Conservation (phyloP, 1,140 invertebrate species). For the Orchestia grillus region DNA sequence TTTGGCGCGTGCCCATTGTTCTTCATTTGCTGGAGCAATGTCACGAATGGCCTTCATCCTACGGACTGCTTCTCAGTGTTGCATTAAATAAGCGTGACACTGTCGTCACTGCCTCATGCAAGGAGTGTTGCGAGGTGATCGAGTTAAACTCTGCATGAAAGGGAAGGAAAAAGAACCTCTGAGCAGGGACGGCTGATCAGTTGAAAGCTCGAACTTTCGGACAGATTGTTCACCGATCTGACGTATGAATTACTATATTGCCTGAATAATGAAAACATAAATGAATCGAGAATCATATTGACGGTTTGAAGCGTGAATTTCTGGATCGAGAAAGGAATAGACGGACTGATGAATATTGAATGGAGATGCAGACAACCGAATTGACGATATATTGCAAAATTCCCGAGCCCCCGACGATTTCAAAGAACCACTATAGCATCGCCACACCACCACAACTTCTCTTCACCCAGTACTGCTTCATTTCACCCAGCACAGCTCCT, state of each 20-base stretch:
- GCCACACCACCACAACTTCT: no score
- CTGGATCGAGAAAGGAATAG: neutral
- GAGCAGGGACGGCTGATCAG: no score
- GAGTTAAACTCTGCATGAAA: neutral
- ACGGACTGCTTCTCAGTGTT: neutral
- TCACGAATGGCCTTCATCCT: neutral
- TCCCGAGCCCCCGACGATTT: no score
- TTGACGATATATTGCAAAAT: neutral
- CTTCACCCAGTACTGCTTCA: neutral
- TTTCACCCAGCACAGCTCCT: neutral
- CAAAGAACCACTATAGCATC: no score
- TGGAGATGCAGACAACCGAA: neutral
- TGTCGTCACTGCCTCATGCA: neutral
- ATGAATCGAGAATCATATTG: no score
- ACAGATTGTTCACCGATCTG: neutral
- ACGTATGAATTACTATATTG: neutral
- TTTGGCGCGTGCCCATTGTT: constrained; percentile 7
- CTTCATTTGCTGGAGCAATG: neutral
- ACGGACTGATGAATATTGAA: neutral
- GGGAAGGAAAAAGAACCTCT: neutral
- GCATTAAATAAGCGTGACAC: neutral
- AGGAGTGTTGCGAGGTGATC: neutral
- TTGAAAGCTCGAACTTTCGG: neutral
- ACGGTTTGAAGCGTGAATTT: neutral
- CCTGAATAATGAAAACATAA: no score